Base-by-base conservation (phyloP, 2,113 vertebrate species). In the Irena cyanogastra region DNA sequence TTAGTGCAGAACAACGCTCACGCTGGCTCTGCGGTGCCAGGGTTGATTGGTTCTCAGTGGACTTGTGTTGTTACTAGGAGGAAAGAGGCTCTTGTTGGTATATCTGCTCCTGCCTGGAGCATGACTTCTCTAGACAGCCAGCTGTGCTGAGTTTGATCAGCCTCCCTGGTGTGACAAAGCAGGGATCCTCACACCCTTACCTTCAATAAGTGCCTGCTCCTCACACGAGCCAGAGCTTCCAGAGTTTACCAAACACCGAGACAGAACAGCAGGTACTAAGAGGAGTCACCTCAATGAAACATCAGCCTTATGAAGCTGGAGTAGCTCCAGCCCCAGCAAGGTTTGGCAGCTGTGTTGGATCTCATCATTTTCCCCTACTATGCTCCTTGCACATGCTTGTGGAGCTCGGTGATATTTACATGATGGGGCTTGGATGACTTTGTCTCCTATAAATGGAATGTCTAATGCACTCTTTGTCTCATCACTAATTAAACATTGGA, bases 1-100 rank as follows among this genome's bases (percentile, higher is more conserved):
- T 96, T 95, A 96, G 94, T 71, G 90, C 92, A 83, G 88, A 96
- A 53, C 92, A 92, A 44, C 5, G 27, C 82, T 93, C 39, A 17
- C 47, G 11, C 13, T 54, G 75, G 54, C 81, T 94, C 81, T 70
- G 78, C 3, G 1, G 75, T 94, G 87, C 42, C 87, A 88, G 75
- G 35, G 68, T 15, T 92, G 79, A 66, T 90, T 86, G 87, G 42
- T 66, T 93, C 94, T 93, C 92, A 1, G 82, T 64, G 90, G 82
- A 86, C 50, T 93, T 88, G 83, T 82, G 81, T 79, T 27, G 45
- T 65, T 91, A 95, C 89, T 39, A 76, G 89, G 57, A 91, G 91
- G 41, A 89, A 57, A 89, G 78, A 87, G 66, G 42, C 53, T 91
- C 78, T 83, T 85, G 57, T 70, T 79, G 64, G 37, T 52, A 16